Evolutionary conservation across 35 echinoderm and acorn worm species (phyloP).

Genomic region (Ophiothrix spiculata): DNA sequence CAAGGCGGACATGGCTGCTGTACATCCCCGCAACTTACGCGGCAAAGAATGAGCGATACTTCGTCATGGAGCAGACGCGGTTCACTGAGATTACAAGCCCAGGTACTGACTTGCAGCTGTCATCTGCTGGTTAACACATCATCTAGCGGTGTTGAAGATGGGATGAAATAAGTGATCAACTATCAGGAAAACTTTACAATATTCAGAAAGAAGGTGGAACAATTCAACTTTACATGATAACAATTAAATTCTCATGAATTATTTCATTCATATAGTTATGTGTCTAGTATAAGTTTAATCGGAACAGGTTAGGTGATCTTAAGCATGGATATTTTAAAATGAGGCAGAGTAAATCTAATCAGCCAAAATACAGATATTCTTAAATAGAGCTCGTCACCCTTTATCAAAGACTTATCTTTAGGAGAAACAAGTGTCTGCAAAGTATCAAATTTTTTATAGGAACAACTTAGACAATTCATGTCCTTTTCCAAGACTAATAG

Average conservation of each 20-base stretch:
- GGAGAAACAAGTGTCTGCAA: too few relatives aligned
- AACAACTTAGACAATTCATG: neutral
- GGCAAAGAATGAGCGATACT: too few relatives aligned
- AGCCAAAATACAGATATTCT: too few relatives aligned
- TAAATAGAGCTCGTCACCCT: too few relatives aligned
- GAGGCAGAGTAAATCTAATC: too few relatives aligned
- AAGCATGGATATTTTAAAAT: too few relatives aligned
- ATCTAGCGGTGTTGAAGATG: neutral
- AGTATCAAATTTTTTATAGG: neutral
- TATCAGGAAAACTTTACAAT: neutral
- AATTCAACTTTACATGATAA: neutral
- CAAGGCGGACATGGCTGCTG: neutral
- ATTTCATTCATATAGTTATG: neutral
- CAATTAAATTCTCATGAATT: neutral
- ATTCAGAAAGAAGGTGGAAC: too few relatives aligned
- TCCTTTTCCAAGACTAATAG: too few relatives aligned
- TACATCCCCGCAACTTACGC: neutral
- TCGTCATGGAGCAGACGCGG: neutral
- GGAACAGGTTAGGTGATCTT: too few relatives aligned
- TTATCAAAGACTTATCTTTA: too few relatives aligned
- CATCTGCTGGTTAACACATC: neutral
- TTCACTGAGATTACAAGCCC: neutral
- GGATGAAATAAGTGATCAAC: neutral
- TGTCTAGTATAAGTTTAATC: too few relatives aligned
- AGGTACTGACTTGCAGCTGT: neutral